phyloP scores from a whole-genome alignment of 2,113 vertebrate species.

The Toxostoma redivivum region DNA sequence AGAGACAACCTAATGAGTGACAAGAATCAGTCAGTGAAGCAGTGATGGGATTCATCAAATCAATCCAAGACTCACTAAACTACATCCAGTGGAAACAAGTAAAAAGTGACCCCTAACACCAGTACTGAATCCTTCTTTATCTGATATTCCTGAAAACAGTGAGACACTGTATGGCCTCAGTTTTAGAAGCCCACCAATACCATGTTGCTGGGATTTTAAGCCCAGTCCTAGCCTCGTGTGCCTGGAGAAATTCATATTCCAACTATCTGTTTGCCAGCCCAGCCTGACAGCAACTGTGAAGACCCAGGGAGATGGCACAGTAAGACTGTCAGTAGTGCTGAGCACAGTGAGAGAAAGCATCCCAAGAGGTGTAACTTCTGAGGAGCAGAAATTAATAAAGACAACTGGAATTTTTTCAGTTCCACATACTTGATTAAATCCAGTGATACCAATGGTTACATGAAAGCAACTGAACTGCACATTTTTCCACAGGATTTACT shows the following conservation, averaged over 20 bases:
- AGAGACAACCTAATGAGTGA: not conserved
- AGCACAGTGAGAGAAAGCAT: not conserved
- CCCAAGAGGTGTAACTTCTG: not conserved
- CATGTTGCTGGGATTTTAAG: not conserved
- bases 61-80: not conserved
- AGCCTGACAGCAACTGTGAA: not conserved
- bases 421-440: not conserved
- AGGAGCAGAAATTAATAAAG: not conserved
- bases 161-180: not conserved
- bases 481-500: not conserved
- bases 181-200: not conserved
- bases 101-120: not conserved
- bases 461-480: not conserved
- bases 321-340: not conserved
- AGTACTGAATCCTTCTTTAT: not conserved
- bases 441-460: not conserved
- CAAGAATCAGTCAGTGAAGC: not conserved
- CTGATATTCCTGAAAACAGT: not conserved
- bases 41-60: not conserved
- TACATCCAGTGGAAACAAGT: not conserved
- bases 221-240: not conserved
- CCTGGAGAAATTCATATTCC: not conserved
- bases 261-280: not conserved
- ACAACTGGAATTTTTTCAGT: not conserved
- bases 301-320: no score